Conservation (phyloP, 2,888 invertebrate species). For the Dryobotodes eremita region DNA sequence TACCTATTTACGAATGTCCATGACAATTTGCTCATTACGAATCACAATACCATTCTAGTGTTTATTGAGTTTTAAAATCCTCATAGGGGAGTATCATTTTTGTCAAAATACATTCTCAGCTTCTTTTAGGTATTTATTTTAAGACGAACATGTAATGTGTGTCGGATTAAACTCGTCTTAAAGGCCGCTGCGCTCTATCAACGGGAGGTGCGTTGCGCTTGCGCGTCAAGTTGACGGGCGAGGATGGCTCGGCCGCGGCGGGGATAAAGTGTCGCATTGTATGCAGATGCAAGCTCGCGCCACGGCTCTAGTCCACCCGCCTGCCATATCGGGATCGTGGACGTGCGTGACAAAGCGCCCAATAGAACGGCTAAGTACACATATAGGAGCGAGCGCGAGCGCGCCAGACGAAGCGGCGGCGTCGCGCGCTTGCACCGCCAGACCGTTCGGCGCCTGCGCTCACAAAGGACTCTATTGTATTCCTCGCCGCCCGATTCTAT, state of each 20-base stretch:
- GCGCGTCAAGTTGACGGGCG: slow-evolving; percentile 20
- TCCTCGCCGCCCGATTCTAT: slow-evolving; percentile 82
- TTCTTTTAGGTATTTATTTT: slow-evolving; percentile 24
- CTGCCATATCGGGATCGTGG: slow-evolving; percentile 65
- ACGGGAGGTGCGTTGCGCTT: slow-evolving; percentile 23
- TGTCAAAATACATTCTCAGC: slow-evolving; percentile 25
- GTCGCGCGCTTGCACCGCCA: slow-evolving; percentile 72
- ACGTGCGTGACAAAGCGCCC: slow-evolving; percentile 67
- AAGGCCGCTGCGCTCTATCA: slow-evolving; percentile 15
- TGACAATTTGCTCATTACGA: not conserved
- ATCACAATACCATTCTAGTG: slow-evolving; percentile 4
- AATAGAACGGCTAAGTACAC: slow-evolving; percentile 46
- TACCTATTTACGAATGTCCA: not conserved
- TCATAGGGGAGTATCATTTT: slow-evolving; percentile 11
- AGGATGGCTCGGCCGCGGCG: slow-evolving; percentile 35
- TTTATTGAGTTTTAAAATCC: slow-evolving; percentile 14
- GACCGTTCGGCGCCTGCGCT: slow-evolving; percentile 89
- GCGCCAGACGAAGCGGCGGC: slow-evolving; percentile 81
- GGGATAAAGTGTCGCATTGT: slow-evolving; percentile 72
- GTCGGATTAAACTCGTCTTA: slow-evolving; percentile 36
- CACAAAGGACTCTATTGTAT: slow-evolving; percentile 89
- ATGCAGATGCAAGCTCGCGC: slow-evolving; percentile 75
- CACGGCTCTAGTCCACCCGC: slow-evolving; percentile 58
- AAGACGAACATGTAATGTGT: not conserved
- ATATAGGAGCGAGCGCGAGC: slow-evolving; percentile 54